These are phyloP conservation scores for Rachycentron canadum DNA, from an alignment of 2,797 vertebrate species.

Conservation along the genomic window DNA sequence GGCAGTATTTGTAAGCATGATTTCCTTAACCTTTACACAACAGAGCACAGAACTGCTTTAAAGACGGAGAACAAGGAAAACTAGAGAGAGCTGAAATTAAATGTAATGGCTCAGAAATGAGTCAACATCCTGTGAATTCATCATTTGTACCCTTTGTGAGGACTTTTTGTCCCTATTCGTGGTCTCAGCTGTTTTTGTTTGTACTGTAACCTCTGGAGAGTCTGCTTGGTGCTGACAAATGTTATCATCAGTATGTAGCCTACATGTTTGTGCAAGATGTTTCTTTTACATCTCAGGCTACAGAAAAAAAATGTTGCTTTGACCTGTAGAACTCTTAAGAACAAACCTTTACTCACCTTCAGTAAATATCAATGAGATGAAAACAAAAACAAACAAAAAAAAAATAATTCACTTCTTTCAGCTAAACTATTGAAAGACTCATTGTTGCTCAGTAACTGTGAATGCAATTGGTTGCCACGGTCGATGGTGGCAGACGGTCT, in stretches of 20 bases:
- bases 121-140: constrained; percentile 25
- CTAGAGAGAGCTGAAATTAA: not conserved
- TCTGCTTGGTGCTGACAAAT: not conserved
- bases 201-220: not conserved
- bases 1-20: not conserved
- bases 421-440: constrained; percentile 1
- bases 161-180: not conserved
- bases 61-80: not conserved
- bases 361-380: not conserved
- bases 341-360: not conserved
- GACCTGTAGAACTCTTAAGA: not conserved
- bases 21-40: not conserved
- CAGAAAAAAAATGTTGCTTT: not conserved
- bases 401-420: not conserved
- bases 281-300: not conserved
- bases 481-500: not conserved
- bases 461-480: not conserved
- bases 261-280: not conserved
- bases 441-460: not conserved
- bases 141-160: not conserved
- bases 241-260: not conserved
- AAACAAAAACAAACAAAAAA: not conserved
- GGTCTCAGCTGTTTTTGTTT: constrained; percentile 2
- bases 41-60: not conserved
- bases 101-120: constrained; percentile 24